These are phyloP conservation scores for Ernsta delagoae DNA, from an alignment of 2,888 invertebrate species.

Conservation along the genomic window DNA sequence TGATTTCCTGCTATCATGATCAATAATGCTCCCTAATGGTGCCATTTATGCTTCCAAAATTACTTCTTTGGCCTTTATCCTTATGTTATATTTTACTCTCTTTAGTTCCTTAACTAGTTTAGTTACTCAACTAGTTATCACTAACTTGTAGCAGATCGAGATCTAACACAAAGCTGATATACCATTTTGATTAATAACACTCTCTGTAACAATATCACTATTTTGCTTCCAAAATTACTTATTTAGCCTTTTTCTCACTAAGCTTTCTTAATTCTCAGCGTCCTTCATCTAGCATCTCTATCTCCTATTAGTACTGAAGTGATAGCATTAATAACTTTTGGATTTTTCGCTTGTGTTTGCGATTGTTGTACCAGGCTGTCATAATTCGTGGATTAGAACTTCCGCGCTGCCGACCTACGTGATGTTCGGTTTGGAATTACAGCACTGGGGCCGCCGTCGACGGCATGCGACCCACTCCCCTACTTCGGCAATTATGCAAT, in stretches of 20 bases:
- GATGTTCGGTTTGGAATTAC: slow-evolving; percentile 46
- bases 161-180: not conserved
- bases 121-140: no score
- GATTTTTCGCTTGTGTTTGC: no score
- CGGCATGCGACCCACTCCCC: slow-evolving; percentile 55
- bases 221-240: not conserved
- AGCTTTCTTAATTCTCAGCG: not conserved
- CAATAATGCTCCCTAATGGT: not conserved
- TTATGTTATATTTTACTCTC: not conserved
- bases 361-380: no score
- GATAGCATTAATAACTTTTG: not conserved
- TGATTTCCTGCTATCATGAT: slow-evolving; percentile 2
- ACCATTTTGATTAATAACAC: not conserved
- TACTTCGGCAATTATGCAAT: slow-evolving; percentile 57
- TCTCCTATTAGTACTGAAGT: not conserved
- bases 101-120: not conserved
- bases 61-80: not conserved
- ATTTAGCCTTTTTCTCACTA: not conserved
- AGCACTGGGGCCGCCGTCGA: slow-evolving; percentile 31
- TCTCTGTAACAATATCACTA: no score
- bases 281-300: no score
- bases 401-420: slow-evolving; percentile 50
- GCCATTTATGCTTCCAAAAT: not conserved
- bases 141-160: not conserved
- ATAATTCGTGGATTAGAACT: slow-evolving; percentile 30